Conservation (phyloP, 2,797 vertebrate species). For the Intellagama lesueurii region DNA sequence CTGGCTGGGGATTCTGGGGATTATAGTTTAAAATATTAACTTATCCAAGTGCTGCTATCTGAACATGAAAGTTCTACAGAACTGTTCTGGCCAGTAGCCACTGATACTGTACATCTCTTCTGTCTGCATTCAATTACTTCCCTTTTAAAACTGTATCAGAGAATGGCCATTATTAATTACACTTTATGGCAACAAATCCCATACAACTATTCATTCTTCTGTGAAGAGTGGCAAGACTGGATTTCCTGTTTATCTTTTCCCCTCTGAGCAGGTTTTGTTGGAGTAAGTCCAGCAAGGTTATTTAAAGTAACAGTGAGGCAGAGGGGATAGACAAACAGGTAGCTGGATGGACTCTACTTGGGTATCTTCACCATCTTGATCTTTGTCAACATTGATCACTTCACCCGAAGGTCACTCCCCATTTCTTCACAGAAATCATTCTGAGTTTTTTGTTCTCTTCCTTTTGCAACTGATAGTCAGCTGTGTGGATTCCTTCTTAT, state of each 20-base stretch:
- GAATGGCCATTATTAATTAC: neutral
- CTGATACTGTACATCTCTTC: neutral
- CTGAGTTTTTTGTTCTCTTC: constrained; percentile 2
- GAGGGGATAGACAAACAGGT: too few species aligned
- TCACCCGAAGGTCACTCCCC: too few species aligned
- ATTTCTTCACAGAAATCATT: too few species aligned
- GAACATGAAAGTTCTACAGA: neutral
- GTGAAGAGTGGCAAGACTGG: neutral
- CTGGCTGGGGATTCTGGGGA: neutral
- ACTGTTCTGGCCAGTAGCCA: neutral
- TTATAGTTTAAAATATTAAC: neutral
- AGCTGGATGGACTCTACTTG: too few species aligned
- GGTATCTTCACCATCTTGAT: too few species aligned
- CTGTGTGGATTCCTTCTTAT: neutral
- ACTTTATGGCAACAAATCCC: neutral
- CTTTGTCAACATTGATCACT: too few species aligned
- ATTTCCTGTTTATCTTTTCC: neutral
- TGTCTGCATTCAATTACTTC: neutral
- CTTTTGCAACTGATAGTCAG: neutral
- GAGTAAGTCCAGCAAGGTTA: too few species aligned
- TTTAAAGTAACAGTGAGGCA: too few species aligned
- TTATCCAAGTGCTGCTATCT: neutral
- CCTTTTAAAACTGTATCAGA: neutral
- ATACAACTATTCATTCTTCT: neutral
- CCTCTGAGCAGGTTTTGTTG: neutral